Percentiles rank a stretch among this genome's conserved stretches.
phyloP scores from a whole-genome alignment of 1,140 invertebrate species.

The Anastrepha obliqua region DNA sequence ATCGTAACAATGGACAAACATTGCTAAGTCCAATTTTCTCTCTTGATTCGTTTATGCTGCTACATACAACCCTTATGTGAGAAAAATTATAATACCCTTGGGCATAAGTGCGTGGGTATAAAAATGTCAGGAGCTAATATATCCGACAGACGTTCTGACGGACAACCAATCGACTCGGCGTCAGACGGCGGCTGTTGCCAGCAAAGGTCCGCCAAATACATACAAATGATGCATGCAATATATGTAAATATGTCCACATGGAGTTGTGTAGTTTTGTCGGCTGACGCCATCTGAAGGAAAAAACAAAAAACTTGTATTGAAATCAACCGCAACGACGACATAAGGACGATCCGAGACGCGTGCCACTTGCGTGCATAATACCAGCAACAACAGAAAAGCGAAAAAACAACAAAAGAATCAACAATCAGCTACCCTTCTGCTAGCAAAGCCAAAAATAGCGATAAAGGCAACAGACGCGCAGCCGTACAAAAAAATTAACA shows the following conservation, averaged over 20 bases:
- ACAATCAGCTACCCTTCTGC: conserved; percentile 38
- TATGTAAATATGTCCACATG: no score
- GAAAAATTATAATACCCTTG: no score
- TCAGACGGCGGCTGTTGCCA: not conserved
- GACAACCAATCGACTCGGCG: not conserved
- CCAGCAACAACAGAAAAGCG: not conserved
- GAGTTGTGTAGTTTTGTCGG: not conserved
- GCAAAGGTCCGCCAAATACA: not conserved
- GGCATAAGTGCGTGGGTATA: no score
- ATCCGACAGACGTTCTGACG: not conserved
- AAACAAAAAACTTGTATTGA: conserved; percentile 34
- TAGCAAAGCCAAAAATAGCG: conserved; percentile 21
- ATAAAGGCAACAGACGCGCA: conserved; percentile 17
- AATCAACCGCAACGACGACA: conserved; percentile 36
- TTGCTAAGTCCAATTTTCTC: no score
- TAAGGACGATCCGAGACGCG: conserved; percentile 48
- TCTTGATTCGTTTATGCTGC: no score
- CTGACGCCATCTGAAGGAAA: not conserved
- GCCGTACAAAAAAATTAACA: conserved; percentile 28
- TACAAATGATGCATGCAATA: not conserved
- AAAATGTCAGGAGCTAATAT: not conserved
- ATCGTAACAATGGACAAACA: no score
- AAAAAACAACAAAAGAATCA: not conserved
- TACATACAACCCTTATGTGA: no score
- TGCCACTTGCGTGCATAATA: conserved; percentile 29